Evolutionary conservation across 2,888 invertebrate species (phyloP), one percentile per base, ranked within the genome.

Genomic region (Epistrophe eligans): DNA sequence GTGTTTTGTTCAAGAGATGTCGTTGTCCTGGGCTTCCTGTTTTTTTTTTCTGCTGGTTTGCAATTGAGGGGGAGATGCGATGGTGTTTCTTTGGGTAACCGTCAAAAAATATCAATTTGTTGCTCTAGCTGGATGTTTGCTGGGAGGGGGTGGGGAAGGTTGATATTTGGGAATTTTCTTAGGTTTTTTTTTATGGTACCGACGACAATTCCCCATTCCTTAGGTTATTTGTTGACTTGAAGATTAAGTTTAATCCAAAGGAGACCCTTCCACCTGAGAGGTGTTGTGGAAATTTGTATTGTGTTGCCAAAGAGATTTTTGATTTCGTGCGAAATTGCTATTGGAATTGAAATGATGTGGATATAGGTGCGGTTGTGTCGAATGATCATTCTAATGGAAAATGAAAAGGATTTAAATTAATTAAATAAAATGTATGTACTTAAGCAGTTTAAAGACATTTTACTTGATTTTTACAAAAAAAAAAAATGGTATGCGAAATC

Each of bases 21-120:
- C 58, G 79, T 57, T 70, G 79, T 62, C 48, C 40, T 70, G 62
- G 43, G 70, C 66, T 74, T 72, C 45, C 40, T 72, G 32, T 62
- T 32, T 24, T 43, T 13, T 71, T 15, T 32, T n/a, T n/a, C 45
- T 1, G 2, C 4, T 5, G 1, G n/a, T n/a, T 11, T 6, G 32
- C 15, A 24, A 24, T 40, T 9, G n/a, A 45, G 3, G 38, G 17
- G n/a, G 52, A 13, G 17, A 35, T 24, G 24, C 24, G 71, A 17
- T 48, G 62, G 45, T 60, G 35, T 55, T 77, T 40, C 72, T 62
- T 62, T 60, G 57, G 76, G 83, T 67, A 73, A 71, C 43, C 77
- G 45, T 74, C 67, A 72, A 87, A 74, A 83, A 55, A 55, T 83
- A 83, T 83, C 87, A 87, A 87, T 87, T 83, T 87, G 87, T 73